Conservation (phyloP, 1,140 invertebrate genomes). For the Drosophila murphyi region DNA sequence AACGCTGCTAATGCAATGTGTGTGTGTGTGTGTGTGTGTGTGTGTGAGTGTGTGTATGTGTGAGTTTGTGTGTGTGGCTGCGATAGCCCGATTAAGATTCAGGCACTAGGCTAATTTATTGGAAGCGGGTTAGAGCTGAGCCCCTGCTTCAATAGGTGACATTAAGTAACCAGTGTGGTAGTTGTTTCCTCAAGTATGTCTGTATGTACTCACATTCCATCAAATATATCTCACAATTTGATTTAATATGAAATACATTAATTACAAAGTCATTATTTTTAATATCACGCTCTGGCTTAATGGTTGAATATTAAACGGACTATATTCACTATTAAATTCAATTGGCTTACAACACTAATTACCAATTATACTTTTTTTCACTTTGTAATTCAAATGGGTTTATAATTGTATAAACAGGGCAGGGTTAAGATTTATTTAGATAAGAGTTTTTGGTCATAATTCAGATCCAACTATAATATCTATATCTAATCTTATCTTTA, state of each 20-base stretch:
- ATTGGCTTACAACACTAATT: too few relatives aligned
- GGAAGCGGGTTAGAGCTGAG: not conserved
- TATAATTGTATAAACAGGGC: not conserved
- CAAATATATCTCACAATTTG: too few relatives aligned
- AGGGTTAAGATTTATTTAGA: too few relatives aligned
- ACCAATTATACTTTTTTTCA: not conserved
- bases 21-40: not conserved
- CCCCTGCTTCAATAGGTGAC: not conserved
- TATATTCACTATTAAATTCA: too few relatives aligned
- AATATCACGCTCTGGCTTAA: too few relatives aligned
- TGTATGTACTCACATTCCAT: too few relatives aligned
- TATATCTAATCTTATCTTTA: not conserved
- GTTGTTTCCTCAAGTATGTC: too few relatives aligned
- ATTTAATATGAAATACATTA: too few relatives aligned
- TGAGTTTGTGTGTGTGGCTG: not conserved
- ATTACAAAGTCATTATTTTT: too few relatives aligned
- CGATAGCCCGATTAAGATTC: not conserved
- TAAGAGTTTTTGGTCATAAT: too few relatives aligned
- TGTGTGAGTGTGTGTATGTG: not conserved
- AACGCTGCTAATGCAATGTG: not conserved
- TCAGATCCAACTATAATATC: not conserved
- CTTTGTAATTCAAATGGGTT: slow-evolving; percentile 7
- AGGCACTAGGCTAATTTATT: not conserved
- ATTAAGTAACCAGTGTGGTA: not conserved
- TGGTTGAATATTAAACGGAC: too few relatives aligned